Evolutionary conservation across 2,888 invertebrate species (phyloP), one percentile per base, ranked within the genome.

Genomic region (Meteorus colon): DNA sequence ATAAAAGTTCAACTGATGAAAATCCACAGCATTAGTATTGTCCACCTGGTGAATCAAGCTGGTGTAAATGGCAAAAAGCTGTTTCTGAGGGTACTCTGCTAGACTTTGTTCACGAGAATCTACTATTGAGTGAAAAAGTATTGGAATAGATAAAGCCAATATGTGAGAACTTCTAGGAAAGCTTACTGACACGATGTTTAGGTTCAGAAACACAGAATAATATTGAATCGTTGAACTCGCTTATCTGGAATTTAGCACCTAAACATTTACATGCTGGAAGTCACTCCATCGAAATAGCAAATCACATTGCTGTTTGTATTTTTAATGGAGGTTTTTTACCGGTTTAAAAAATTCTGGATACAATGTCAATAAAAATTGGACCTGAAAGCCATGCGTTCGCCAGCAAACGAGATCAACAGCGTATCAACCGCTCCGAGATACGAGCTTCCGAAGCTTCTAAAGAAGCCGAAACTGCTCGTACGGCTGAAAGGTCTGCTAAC

Each of bases 251-350:
- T 5, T 63, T 81, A 37, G 78, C 81, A 10, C 81, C 82, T 19
- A 82, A 84, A 63, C 81, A 80, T 67, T 66, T 79, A 19, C 75
- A 78, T 60, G 66, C 60, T 29, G 80, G 81, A 10, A 78, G 74
- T 74, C 79, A 76, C 75, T 80, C 74, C 19, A 69, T 83, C 12
- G 67, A 81, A 74, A 81, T 82, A 65, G 77, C 79, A 27, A 68
- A 66, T 29, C 59, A 59, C 12, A 73, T 66, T 10, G 80, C 81
- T 10, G 80, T 80, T 3, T 79, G 74, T 19, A 79, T 80, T 63
- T 82, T 80, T 34, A 83, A 83, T 67, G 78, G 82, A 74, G 81
- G 79, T 8, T 81, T 79, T 16, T 31, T 60, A 24, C 77, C 81
- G 66, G 16, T 83, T 73, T 77, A 78, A 29, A 77, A 75, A 68